A percentile compares a stretch with the other conserved stretches of the same genome.
phyloP scores from a whole-genome alignment of 2,797 vertebrate species.

The Hippoglossus hippoglossus region DNA sequence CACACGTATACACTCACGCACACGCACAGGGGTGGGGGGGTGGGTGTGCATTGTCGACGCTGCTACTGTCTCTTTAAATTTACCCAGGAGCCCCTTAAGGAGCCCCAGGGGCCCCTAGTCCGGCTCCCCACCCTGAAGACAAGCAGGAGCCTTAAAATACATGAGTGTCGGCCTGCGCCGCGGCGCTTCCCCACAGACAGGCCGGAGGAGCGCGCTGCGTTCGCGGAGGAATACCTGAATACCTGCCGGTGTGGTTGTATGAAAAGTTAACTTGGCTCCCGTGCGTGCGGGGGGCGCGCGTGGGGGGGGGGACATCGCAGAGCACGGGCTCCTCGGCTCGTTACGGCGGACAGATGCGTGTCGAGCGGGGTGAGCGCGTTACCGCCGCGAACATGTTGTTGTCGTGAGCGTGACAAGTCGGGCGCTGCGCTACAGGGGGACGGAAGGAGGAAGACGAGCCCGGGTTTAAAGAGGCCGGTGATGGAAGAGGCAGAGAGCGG shows the following conservation, averaged over 20 bases:
- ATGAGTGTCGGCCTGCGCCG: conserved; percentile 78
- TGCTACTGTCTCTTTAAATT: conserved; percentile 97
- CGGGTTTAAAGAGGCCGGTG: conserved; percentile 53
- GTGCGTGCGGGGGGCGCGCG: conserved; percentile 61
- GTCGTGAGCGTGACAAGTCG: conserved; percentile 59
- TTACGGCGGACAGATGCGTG: conserved; percentile 72
- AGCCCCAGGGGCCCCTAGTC: conserved; percentile 97
- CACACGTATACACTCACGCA: conserved; percentile 51
- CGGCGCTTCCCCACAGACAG: conserved; percentile 50
- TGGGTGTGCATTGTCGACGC: conserved; percentile 71
- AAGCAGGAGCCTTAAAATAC: conserved; percentile 86
- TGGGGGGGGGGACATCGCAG: conserved; percentile 20
- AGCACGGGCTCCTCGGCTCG: conserved; percentile 63
- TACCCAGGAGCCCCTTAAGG: conserved; percentile 99
- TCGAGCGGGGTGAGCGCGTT: conserved; percentile 44
- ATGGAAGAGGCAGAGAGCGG: conserved; percentile 80
- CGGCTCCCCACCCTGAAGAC: conserved; percentile 94
- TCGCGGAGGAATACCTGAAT: conserved; percentile 3
- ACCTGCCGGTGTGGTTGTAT: conserved; percentile 55
- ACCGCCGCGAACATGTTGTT: conserved; percentile 42
- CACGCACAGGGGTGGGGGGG: conserved; percentile 60
- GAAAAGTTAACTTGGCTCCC: conserved; percentile 86
- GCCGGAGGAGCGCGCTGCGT: conserved; percentile 21
- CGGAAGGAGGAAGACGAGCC: conserved; percentile 53
- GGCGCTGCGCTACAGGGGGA: conserved; percentile 50